Percentiles rank a stretch among this genome's conserved stretches.
Evolutionary conservation across 2,797 vertebrate genomes (phyloP).

Genomic region (Ctenochaetus hawaiiensis): DNA sequence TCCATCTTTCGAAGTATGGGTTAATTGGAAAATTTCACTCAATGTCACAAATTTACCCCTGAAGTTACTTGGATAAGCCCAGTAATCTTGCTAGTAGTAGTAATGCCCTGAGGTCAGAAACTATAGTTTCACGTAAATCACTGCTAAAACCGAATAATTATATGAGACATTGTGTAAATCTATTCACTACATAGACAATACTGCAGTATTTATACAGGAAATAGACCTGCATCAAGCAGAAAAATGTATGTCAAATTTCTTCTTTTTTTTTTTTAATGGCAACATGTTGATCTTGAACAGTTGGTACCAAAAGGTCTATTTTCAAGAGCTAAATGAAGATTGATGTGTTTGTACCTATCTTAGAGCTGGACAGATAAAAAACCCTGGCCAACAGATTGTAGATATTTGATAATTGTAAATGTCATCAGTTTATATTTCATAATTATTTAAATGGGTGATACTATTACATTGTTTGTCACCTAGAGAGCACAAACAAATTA

Average conservation of each 20-base stretch:
- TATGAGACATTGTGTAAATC: background rate
- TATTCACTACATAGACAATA: background rate
- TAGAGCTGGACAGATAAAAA: background rate
- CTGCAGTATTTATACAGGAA: background rate
- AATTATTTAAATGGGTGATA: background rate
- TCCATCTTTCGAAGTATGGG: too few relatives aligned
- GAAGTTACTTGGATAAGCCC: too few relatives aligned
- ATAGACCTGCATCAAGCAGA: background rate
- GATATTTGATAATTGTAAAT: background rate
- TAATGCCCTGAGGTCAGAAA: background rate
- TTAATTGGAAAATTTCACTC: too few relatives aligned
- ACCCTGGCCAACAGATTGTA: accelerated
- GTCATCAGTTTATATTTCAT: background rate
- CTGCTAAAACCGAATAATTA: background rate
- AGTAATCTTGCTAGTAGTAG: too few relatives aligned
- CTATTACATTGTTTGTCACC: background rate
- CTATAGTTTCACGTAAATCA: constrained; percentile 3
- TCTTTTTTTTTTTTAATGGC: background rate
- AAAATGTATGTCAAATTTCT: background rate
- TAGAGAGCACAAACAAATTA: too few relatives aligned
- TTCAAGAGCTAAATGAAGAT: background rate
- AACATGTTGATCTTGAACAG: constrained; percentile 10
- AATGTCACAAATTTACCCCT: too few relatives aligned
- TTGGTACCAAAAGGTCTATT: background rate
- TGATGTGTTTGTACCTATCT: background rate